phyloP scores from a whole-genome alignment of 1,140 invertebrate genomes.

The Hyles euphorbiae region DNA sequence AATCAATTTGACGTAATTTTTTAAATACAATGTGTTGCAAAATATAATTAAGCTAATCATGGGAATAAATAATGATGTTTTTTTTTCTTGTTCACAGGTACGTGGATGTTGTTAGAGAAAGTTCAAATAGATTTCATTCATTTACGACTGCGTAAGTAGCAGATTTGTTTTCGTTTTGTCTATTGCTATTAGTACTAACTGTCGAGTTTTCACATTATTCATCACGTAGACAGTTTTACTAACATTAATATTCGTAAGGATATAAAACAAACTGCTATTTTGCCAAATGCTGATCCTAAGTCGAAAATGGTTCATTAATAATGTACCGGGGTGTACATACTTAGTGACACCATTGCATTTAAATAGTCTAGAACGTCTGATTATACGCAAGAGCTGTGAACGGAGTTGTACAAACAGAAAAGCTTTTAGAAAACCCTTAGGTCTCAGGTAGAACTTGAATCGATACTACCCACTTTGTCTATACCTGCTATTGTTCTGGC shows the following conservation, averaged over 20 bases:
- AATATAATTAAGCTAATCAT: too few species aligned
- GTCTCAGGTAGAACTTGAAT: slow-evolving; percentile 27
- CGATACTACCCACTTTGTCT: slow-evolving; percentile 23
- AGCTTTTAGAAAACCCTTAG: slow-evolving; percentile 49
- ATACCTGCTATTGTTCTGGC: not conserved
- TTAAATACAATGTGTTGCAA: too few species aligned
- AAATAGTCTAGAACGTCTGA: slow-evolving; percentile 40
- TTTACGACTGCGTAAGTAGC: slow-evolving; percentile 62
- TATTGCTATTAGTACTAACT: not conserved
- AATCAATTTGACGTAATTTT: too few species aligned
- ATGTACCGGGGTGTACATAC: slow-evolving; percentile 15
- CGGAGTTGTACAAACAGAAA: slow-evolving; percentile 52
- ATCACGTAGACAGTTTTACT: too few species aligned
- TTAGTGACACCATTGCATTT: slow-evolving; percentile 27
- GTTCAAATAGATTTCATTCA: slow-evolving; percentile 55
- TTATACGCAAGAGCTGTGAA: slow-evolving; percentile 43
- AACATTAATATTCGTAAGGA: too few species aligned
- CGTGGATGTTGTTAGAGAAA: slow-evolving; percentile 65
- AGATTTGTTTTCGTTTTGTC: slow-evolving; percentile 45
- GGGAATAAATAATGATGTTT: not conserved
- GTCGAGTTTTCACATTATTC: not conserved
- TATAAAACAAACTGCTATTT: not conserved
- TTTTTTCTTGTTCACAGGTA: slow-evolving; percentile 53
- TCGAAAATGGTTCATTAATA: slow-evolving; percentile 21
- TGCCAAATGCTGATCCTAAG: too few species aligned